A percentile compares a stretch with the other conserved stretches of the same genome.
These are phyloP conservation scores for Halichoeres trimaculatus DNA, from an alignment of 2,113 vertebrate genomes.

Conservation along the genomic window DNA sequence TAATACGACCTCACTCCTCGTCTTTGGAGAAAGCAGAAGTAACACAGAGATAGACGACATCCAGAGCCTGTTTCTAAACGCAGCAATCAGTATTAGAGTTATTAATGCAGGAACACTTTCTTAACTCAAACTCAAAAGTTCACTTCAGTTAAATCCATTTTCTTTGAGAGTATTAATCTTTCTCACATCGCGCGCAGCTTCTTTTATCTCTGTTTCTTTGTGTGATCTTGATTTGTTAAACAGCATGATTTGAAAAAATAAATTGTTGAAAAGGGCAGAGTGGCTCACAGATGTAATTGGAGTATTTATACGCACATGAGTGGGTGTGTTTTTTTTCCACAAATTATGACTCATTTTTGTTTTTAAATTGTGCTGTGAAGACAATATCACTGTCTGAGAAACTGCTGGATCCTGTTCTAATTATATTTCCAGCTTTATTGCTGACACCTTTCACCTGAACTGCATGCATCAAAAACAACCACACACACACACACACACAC, in stretches of 20 bases:
- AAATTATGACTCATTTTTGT: conserved; percentile 50
- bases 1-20: background rate
- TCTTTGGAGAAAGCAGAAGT: too few relatives aligned
- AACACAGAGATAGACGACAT: too few relatives aligned
- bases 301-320: conserved; percentile 46
- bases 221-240: conserved; percentile 26
- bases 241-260: conserved; percentile 7
- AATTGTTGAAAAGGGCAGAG: conserved; percentile 30
- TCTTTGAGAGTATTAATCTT: background rate
- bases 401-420: conserved; percentile 40
- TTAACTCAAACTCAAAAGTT: background rate
- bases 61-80: too few relatives aligned
- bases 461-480: background rate
- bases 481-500: too few relatives aligned
- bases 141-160: background rate
- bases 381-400: conserved; percentile 42
- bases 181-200: background rate
- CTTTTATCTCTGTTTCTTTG: conserved; percentile 11
- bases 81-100: background rate
- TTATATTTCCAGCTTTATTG: conserved; percentile 50
- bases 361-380: conserved; percentile 54
- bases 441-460: conserved; percentile 23
- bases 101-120: background rate
- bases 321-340: conserved; percentile 40
- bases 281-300: conserved; percentile 43